Base-by-base conservation (phyloP, 2,888 invertebrate genomes). In the Rhogogaster chlorosoma region DNA sequence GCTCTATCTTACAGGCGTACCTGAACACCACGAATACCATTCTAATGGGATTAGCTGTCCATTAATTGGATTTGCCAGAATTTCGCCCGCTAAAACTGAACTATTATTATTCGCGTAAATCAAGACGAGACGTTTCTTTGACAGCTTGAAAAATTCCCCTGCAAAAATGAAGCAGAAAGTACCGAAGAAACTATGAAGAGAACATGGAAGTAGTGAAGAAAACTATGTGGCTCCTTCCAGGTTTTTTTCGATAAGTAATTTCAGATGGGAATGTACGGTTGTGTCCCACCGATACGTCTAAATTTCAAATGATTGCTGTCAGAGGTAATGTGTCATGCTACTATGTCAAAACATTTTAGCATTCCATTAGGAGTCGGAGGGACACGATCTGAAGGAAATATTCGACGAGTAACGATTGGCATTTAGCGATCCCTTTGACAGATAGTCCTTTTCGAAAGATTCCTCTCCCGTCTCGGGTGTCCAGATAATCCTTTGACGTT, bases 401-500 rank as follows among this genome's bases (percentile, higher is more conserved):
- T 87, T 87, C 86, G 85, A 84, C 85, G 86, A 87, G 85, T 86
- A 87, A 86, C 86, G 89, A 87, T 86, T 45, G 87, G 84, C 89
- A 77, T 88, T 89, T 88, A 88, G 87, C 87, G 80, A 80, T 80
- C 80, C 80, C 80, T 80, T 38, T 80, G 61, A 80, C 80, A 80
- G 80, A 80, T 80, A 80, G 80, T 26, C 80, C 80, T 61, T 80
- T 80, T 80, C 80, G 73, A 84, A 53, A 84, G 86, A 86, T 88
- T 87, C 86, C 85, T 86, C 84, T 78, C 49, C 80, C 70, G 82
- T 53, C 67, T 80, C 67, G 84, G 88, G 86, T 87, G 88, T 85
- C 86, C 87, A 84, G 83, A 80, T 91, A 91, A 92, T 91, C 91
- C 91, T 92, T 92, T 91, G 89, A 87, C 90, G 86, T 91, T 91